Conservation (phyloP, 2,797 vertebrate genomes). For the Loris lydekkerianus region DNA sequence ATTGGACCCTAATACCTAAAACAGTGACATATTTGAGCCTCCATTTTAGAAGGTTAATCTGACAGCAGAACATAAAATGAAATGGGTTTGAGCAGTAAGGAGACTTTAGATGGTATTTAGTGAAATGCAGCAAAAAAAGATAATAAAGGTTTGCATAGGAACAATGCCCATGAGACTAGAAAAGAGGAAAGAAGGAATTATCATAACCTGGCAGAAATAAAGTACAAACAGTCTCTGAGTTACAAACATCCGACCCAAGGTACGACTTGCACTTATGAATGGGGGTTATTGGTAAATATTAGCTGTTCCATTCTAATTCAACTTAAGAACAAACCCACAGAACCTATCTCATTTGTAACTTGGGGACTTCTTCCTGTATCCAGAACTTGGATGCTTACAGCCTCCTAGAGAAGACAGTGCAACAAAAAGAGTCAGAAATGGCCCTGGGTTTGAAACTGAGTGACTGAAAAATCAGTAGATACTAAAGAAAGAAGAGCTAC, state of each 20-base stretch:
- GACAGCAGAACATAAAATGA: no score
- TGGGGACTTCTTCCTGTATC: no score
- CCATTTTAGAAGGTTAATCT: no score
- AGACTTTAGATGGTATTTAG: background rate
- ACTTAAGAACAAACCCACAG: no score
- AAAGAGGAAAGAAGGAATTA: background rate
- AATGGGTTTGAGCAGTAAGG: background rate
- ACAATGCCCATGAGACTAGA: background rate
- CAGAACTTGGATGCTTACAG: background rate
- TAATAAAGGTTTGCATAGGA: background rate
- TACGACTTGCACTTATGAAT: no score
- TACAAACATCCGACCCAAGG: no score
- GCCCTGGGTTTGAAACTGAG: background rate
- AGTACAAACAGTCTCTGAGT: no score
- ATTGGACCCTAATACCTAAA: background rate
- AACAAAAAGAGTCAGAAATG: background rate
- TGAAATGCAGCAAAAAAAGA: background rate
- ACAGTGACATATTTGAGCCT: no score
- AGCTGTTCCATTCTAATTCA: no score
- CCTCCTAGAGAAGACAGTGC: background rate
- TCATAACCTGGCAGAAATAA: background rate
- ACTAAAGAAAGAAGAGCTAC: slow-evolving; percentile 5
- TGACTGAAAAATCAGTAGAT: background rate
- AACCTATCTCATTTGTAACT: no score
- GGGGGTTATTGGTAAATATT: no score